These are phyloP conservation scores for Brachionus paranguensis DNA, from an alignment of 1,140 invertebrate genomes.

Conservation along the genomic window DNA sequence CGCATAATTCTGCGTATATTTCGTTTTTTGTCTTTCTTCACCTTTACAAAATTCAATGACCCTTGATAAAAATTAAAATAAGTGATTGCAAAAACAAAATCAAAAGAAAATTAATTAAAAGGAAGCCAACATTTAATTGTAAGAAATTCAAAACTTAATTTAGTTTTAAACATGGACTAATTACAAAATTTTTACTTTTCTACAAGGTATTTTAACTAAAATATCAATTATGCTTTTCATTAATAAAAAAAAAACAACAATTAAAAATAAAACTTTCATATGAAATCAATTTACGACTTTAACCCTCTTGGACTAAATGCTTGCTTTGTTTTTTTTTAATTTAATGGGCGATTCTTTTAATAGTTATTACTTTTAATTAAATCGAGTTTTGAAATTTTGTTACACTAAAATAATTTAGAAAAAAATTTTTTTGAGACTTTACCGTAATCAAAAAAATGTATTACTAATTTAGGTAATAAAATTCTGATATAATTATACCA, in stretches of 20 bases:
- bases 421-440: neutral
- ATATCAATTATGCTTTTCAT: neutral
- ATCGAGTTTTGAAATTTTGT: neutral
- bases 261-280: neutral
- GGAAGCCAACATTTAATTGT: neutral
- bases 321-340: neutral
- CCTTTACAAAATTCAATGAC: neutral
- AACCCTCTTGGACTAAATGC: neutral
- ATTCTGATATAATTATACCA: neutral
- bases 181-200: neutral
- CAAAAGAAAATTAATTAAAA: neutral
- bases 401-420: neutral
- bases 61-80: neutral
- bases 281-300: neutral
- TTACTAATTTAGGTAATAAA: neutral
- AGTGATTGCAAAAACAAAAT: neutral
- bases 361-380: neutral
- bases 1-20: neutral
- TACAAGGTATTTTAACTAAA: neutral
- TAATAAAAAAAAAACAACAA: neutral
- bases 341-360: neutral
- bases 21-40: neutral
- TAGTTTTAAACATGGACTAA: neutral
- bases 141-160: neutral
- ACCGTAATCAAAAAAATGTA: neutral